phyloP scores from a whole-genome alignment of 2,113 vertebrate species.

The Ophiodon elongatus region DNA sequence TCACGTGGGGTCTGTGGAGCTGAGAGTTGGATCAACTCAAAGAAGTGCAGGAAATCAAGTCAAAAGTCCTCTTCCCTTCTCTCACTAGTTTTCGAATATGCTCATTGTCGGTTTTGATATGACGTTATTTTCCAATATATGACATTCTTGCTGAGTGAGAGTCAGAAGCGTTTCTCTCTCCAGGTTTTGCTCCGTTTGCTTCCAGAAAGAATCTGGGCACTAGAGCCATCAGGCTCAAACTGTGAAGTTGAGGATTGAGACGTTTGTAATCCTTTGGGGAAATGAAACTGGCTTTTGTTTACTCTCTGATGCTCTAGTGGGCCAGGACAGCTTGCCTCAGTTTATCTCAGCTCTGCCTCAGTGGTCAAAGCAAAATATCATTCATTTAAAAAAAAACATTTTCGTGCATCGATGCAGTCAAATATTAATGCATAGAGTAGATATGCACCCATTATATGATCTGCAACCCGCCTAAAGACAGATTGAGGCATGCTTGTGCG shows the following conservation, averaged over 20 bases:
- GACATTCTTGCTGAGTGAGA: neutral
- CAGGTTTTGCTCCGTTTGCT: neutral
- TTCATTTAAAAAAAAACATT: neutral
- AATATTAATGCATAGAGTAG: neutral
- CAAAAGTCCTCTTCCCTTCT: neutral
- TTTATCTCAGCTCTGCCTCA: constrained; percentile 27
- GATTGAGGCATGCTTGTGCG: neutral
- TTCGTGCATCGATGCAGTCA: neutral
- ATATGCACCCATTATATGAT: neutral
- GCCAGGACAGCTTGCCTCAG: constrained; percentile 46
- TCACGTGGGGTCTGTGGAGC: neutral
- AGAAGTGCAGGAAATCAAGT: neutral
- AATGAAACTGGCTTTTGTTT: constrained; percentile 33
- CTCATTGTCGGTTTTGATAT: neutral
- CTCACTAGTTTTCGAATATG: neutral
- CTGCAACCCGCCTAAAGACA: neutral
- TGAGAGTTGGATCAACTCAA: neutral
- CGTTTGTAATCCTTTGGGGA: constrained; percentile 36
- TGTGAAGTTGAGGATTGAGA: constrained; percentile 1
- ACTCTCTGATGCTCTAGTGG: neutral
- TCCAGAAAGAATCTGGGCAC: constrained; percentile 5
- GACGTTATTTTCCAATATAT: neutral
- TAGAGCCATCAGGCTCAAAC: constrained; percentile 3
- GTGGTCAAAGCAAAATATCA: neutral
- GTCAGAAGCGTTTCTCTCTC: neutral